Evolutionary conservation across 53 echinoderm and acorn worm species (phyloP).

Genomic region (Zoroaster sp.): DNA sequence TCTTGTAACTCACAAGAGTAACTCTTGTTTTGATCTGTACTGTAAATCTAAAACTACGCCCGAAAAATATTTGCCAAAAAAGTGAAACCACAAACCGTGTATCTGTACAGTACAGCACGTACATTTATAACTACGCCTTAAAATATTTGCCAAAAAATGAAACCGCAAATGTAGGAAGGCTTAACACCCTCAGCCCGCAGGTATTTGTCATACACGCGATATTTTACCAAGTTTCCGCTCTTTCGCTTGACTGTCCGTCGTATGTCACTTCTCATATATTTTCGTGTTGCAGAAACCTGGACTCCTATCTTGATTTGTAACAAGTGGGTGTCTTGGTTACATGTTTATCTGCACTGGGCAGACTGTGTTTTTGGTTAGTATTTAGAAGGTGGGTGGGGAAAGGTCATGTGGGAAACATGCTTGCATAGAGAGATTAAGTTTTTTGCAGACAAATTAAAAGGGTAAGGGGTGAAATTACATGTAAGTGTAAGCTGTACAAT

Average conservation of each 20-base stretch:
- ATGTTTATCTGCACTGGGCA: constrained; percentile 4
- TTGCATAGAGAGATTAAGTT: background rate
- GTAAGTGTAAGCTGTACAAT: too few species aligned
- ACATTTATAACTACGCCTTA: too few species aligned
- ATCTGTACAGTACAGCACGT: too few species aligned
- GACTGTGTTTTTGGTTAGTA: background rate
- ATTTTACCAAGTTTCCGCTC: constrained; percentile 5
- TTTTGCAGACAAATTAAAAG: too few species aligned
- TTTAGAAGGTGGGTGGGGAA: background rate
- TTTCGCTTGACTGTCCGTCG: background rate
- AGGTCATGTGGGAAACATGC: background rate
- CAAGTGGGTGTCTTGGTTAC: background rate
- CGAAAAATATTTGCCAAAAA: too few species aligned
- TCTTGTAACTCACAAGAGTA: too few species aligned
- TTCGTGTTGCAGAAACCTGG: background rate
- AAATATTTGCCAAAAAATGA: background rate
- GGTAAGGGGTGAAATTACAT: too few species aligned
- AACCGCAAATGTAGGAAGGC: background rate
- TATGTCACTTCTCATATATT: background rate
- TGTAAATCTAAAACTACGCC: too few species aligned
- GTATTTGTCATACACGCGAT: constrained; percentile 25
- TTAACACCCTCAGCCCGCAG: background rate
- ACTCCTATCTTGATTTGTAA: background rate
- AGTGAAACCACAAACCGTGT: too few species aligned
- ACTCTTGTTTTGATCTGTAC: too few species aligned